Percentiles rank a stretch among this genome's conserved stretches.
Conservation (phyloP, 2,888 invertebrate species). For the Piscicola geometra region DNA sequence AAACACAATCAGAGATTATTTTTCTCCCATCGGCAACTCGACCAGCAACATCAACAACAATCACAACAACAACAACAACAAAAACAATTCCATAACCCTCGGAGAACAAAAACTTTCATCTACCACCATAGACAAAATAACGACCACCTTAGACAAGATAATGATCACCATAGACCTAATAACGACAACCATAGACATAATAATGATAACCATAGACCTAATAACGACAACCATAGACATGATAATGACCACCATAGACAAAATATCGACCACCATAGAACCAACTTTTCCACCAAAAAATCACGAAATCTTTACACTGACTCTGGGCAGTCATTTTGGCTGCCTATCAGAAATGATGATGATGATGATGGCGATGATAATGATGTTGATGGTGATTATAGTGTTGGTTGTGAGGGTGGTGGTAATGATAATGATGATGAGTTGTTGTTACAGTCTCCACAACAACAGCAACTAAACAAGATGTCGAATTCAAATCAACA, state of each 20-base stretch:
- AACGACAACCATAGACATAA: background rate
- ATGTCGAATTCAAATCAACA: too few relatives aligned
- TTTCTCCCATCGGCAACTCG: too few relatives aligned
- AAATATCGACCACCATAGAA: too few relatives aligned
- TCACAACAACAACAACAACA: too few relatives aligned
- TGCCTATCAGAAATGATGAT: background rate
- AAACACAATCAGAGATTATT: too few relatives aligned
- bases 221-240: background rate
- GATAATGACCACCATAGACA: too few relatives aligned
- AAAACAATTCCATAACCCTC: too few relatives aligned
- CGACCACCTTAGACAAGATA: background rate
- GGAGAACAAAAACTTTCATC: background rate
- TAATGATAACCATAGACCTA: background rate
- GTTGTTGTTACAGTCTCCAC: too few relatives aligned
- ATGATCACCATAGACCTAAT: background rate
- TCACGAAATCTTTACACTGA: too few relatives aligned
- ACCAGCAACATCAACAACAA: too few relatives aligned
- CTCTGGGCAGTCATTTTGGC: background rate
- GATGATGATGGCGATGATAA: background rate
- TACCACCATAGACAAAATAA: background rate
- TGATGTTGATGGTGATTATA: background rate
- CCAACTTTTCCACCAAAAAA: too few relatives aligned
- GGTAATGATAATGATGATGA: conserved; percentile 10
- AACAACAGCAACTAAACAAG: too few relatives aligned
- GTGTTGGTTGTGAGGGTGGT: background rate